Evolutionary conservation across 1,140 invertebrate species (phyloP), one percentile per base, ranked within the genome.

Genomic region (Amphibalanus amphitrite): DNA sequence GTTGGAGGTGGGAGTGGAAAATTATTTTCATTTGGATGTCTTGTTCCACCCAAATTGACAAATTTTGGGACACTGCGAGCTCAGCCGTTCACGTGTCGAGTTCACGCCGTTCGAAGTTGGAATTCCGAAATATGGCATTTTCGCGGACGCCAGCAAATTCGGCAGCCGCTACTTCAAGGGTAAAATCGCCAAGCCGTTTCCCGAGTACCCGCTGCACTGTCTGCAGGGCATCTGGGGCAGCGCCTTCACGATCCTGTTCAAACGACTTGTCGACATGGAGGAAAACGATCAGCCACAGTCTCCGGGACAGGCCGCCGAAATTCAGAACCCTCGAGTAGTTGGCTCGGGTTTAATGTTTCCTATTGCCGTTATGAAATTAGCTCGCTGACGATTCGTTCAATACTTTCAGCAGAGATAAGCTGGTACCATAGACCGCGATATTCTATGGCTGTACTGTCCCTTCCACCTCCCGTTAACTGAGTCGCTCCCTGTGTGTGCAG

Each of bases 51-150:
- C n/a, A n/a, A n/a, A n/a, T n/a, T n/a, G n/a, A n/a, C n/a, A n/a
- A n/a, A n/a, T n/a, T n/a, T n/a, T n/a, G n/a, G n/a, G n/a, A n/a
- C n/a, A n/a, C n/a, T n/a, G n/a, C n/a, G n/a, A n/a, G n/a, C n/a
- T n/a, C n/a, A n/a, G n/a, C n/a, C n/a, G n/a, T n/a, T n/a, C n/a
- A n/a, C n/a, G n/a, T n/a, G 78, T 83, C 1, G 82, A 84, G 74
- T 84, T 84, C 76, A 79, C 80, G 13, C 82, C 82, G 0, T 83
- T 79, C 75, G 82, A 83, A 75, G 81, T 83, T 69, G 81, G 82
- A 30, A 79, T 83, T 71, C 79, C 82, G 28, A 84, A 84, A 72
- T 84, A 84, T 77, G 82, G 82, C 25, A 80, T 81, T 28, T 84
- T 81, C 74, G 81, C 83, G 79, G 79, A 80, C 71, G 77, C 81